Base-by-base conservation (phyloP, 2,113 vertebrate genomes). In the Corvus hawaiiensis region DNA sequence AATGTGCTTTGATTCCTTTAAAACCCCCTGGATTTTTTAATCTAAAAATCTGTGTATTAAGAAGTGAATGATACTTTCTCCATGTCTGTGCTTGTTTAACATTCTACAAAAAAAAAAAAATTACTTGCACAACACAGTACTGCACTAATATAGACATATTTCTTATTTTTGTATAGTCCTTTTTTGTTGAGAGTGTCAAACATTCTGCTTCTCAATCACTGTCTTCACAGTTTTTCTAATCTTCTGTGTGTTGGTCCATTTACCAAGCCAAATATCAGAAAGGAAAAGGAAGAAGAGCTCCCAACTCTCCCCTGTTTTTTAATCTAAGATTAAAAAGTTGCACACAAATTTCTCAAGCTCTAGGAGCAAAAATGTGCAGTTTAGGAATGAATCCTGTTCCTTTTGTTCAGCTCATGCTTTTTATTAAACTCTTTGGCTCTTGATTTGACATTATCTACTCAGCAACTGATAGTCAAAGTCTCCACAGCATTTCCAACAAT, bases 361-460 rank as follows among this genome's bases (percentile, higher is more conserved):
- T 75, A 32, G 30, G 41, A 81, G 41, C 14, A 46, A 54, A 93
- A 94, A 91, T 30, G 52, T 82, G 20, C 33, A 54, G 74, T 94
- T 89, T 32, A 51, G 68, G 30, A 94, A 84, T 84, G 30, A 90
- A 39, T 69, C 49, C 20, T 56, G 10, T 72, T 26, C 90, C 46
- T 92, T 83, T 76, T 76, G 28, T 85, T 94, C 74, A 96, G 56
- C n/a, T 97, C 63, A 67, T 94, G 71, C 41, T 96, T 96, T 96
- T 93, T 94, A 89, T 97, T 95, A 76, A 68, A 69, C 15, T 85
- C 15, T 90, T 92, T 95, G 92, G 75, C 90, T 94, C 56, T 91
- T 90, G 74, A 91, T 96, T 94, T 96, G 69, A 58, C 27, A 59
- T 82, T 95, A 69, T 69, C 66, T 84, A 51, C n/a, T 19, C 69